Conservation (phyloP, 2,113 vertebrate genomes). For the Rhea americana region DNA sequence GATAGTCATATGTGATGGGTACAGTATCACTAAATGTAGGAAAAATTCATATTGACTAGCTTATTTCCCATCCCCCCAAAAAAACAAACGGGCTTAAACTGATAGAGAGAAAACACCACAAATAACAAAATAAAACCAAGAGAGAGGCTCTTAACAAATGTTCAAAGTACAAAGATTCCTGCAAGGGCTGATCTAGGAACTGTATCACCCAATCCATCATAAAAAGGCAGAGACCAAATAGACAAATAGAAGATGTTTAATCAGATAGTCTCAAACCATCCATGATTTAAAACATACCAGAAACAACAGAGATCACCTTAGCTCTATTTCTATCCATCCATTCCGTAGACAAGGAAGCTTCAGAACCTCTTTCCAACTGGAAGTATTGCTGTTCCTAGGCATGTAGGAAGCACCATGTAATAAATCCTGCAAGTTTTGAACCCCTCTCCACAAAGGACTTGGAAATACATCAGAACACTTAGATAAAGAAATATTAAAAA, state of each 20-base stretch:
- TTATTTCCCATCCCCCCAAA: background rate
- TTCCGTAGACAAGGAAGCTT: background rate
- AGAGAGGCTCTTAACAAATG: background rate
- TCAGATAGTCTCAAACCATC: slow-evolving; percentile 5
- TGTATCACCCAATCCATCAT: background rate
- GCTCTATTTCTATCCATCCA: slow-evolving; percentile 30
- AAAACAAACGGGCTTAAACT: background rate
- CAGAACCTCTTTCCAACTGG: background rate
- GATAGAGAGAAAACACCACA: background rate
- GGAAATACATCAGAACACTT: background rate
- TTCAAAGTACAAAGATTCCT: background rate
- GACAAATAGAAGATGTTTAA: slow-evolving; percentile 18
- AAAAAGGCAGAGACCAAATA: slow-evolving; percentile 38
- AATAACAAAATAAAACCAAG: background rate
- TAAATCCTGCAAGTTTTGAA: background rate
- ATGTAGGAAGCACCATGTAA: background rate
- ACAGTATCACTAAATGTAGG: background rate
- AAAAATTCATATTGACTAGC: background rate
- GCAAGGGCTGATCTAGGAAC: background rate
- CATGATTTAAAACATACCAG: background rate
- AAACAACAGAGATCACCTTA: slow-evolving; percentile 8
- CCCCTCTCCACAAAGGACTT: background rate
- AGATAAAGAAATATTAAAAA: background rate
- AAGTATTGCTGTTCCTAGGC: background rate
- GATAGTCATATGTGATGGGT: background rate